Conservation (phyloP, 2,797 vertebrate species). For the Premnoplex brunnescens region DNA sequence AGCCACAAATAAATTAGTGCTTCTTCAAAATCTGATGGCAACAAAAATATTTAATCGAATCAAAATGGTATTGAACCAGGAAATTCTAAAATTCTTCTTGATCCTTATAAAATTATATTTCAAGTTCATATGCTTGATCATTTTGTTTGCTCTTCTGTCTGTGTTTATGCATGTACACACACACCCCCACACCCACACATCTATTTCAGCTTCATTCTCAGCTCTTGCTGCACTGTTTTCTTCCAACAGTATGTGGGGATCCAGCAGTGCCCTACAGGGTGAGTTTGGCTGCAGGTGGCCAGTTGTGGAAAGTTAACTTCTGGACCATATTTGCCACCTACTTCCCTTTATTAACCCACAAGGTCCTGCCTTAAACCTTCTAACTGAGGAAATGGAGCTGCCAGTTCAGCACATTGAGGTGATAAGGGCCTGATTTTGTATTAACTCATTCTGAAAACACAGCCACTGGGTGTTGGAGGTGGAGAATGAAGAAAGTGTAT, state of each 20-base stretch:
- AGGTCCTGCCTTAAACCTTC: background rate
- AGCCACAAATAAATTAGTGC: background rate
- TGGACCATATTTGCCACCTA: background rate
- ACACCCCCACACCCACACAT: background rate
- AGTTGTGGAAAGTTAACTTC: background rate
- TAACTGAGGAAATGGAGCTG: background rate
- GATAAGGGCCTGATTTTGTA: background rate
- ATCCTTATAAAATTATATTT: background rate
- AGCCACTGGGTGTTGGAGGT: background rate
- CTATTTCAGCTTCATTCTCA: background rate
- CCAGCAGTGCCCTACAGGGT: background rate
- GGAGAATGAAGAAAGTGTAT: background rate
- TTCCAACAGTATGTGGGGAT: accelerated
- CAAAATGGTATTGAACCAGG: background rate
- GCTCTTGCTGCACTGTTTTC: background rate
- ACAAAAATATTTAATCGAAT: background rate
- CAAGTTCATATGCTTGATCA: background rate
- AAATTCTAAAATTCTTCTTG: background rate
- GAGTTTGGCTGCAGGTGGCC: background rate
- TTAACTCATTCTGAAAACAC: background rate
- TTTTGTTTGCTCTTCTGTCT: background rate
- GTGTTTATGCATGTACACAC: background rate
- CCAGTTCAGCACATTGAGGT: background rate
- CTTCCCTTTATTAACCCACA: background rate
- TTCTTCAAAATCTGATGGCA: background rate